Base-by-base conservation (phyloP, 1,140 invertebrate genomes). In the Pristionchus pacificus region DNA sequence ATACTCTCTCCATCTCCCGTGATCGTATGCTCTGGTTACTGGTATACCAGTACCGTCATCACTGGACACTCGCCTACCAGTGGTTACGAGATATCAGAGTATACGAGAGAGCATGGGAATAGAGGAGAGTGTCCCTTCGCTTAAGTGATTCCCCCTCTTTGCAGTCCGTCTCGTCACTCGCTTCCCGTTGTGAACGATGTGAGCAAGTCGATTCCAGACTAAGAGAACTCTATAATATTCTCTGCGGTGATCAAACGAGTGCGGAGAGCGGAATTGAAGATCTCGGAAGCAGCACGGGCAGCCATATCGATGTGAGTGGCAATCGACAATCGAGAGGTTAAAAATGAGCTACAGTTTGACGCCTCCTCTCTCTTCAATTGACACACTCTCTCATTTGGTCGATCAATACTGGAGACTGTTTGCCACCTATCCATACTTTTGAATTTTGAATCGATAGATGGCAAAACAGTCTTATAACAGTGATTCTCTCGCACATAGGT, bases 191-290 rank as follows among this genome's bases (percentile, higher is more conserved):
- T 49, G 65, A 66, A 27, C 33, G 55, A 25, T 66, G 65, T 27
- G 65, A 66, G 19, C 13, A 27, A 13, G 55, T 38, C 10, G 65
- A 66, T 49, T 19, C 3, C 3, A 14, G 65, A 24, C 65, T 66
- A 25, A 49, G 32, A 25, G 65, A 66, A 25, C n/a, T 66, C 2
- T 49, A 66, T 27, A 31, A 66, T 25, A 66, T 38, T 49, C 49
- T 66, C 31, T 24, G 32, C 24, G 65, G 65, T 49, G 65, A 66
- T 30, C n/a, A 66, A 25, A 14, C 65, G n/a, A 38, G 32, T 14
- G 65, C 49, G 2, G 65, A 66, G 38, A 66, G 65, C 28, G 65
- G 65, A 2, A 66, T 66, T 19, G 65, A 66, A 49, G 65, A 66
- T 66, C 14, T 66, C 13, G 65, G 65, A 55, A 38, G 31, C 3